A percentile compares a stretch with the other conserved stretches of the same genome.
Evolutionary conservation across 2,113 vertebrate genomes (phyloP).

Genomic region (Lampris incognitus): DNA sequence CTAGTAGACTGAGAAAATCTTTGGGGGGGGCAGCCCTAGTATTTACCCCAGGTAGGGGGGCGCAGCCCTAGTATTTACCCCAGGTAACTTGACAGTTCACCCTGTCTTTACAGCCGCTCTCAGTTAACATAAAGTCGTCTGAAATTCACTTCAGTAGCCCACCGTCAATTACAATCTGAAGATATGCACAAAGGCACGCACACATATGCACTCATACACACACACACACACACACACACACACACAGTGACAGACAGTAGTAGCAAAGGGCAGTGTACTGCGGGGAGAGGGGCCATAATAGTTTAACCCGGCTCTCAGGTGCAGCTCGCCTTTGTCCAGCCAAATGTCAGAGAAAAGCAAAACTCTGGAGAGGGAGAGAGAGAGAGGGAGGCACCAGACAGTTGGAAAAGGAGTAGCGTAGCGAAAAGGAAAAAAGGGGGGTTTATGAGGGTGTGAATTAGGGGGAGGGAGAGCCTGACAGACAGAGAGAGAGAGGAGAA

Average conservation of each 20-base stretch:
- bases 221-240: slow-evolving; percentile 24
- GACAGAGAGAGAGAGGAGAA: neutral
- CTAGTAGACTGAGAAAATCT: too few species aligned
- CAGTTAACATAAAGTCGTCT: neutral
- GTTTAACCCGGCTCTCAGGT: slow-evolving; percentile 85
- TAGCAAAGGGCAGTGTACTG: slow-evolving; percentile 79
- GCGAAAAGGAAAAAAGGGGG: too few species aligned
- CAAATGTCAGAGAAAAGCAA: slow-evolving; percentile 85
- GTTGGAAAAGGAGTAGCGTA: too few species aligned
- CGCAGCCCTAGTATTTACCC: too few species aligned
- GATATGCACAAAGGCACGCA: neutral
- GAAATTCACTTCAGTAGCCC: neutral
- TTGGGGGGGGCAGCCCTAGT: too few species aligned
- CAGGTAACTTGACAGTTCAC: too few species aligned
- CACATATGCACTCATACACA: slow-evolving; percentile 21
- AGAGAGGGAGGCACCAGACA: slow-evolving; percentile 23
- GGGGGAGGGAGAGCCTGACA: slow-evolving; percentile 17
- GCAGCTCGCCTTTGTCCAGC: slow-evolving; percentile 83
- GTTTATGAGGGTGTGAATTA: slow-evolving; percentile 9
- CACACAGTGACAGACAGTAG: slow-evolving; percentile 66
- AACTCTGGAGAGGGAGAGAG: slow-evolving; percentile 71
- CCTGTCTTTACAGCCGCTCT: too few species aligned
- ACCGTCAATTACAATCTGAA: slow-evolving; percentile 1
- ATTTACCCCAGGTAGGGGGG: too few species aligned
- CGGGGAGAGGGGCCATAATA: slow-evolving; percentile 82